Base-by-base conservation (phyloP, 2,888 invertebrate species). In the Hirtodrosophila confusa region DNA sequence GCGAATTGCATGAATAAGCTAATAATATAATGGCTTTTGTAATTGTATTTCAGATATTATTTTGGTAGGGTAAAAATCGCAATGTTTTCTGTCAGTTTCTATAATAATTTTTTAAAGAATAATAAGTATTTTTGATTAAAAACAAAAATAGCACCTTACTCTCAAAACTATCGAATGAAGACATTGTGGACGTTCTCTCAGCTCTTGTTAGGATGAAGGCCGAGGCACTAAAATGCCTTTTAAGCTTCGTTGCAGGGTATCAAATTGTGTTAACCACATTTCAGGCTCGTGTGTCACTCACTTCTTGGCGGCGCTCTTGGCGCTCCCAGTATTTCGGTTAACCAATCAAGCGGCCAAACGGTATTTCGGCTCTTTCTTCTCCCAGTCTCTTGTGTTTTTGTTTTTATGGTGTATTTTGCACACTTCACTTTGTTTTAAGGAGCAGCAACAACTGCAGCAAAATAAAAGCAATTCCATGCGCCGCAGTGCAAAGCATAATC, bases 401-500 rank as follows among this genome's bases (percentile, higher is more conserved):
- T 6, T 24, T n/a, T 47, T 47, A n/a, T 10, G 9, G 17, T 31
- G 6, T 12, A 9, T 51, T 11, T 39, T 24, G 40, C 12, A 36
- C n/a, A n/a, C 37, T 58, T 39, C 31, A 37, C 37, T 40, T 45
- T 58, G 29, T 50, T 17, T 36, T 37, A 17, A 17, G 39, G 17
- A n/a, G 4, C 17, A 56, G 36, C 55, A 33, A 12, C 50, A 61
- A 9, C 31, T n/a, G 48, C 40, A 17, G 39, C 8, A 45, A 31
- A 54, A 23, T 8, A 36, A 8, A 43, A 12, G 0, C 31, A 63
- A 56, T 7, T 10, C 27, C 44, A 37, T 43, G 27, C 24, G 27
- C n/a, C 44, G n/a, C 54, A 29, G 37, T 54, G 27, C 36, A 39
- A 39, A 44, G 31, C 24, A 37, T 35, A 49, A 27, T 11, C 10